Base-by-base conservation (phyloP, 2,797 vertebrate species). In the Zenarchopterus dispar region DNA sequence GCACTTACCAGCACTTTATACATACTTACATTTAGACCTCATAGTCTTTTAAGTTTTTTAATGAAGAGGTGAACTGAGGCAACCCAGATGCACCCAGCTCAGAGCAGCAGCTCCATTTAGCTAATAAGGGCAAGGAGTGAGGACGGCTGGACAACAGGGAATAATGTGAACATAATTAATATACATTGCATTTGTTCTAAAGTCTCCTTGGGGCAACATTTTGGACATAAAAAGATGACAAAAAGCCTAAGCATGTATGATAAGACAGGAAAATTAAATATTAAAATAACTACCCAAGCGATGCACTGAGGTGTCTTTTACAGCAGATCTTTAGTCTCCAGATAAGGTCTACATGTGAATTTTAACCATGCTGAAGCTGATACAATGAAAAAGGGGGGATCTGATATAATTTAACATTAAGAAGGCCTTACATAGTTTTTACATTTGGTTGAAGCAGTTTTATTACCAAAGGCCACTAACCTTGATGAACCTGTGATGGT, bases 61-160 rank as follows among this genome's bases (percentile, higher is more conserved):
- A 78, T 75, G 59, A 67, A 73, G 51, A 16, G 66, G 67, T 85
- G 70, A 84, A 77, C 73, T 49, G 70, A 80, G 56, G 59, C 77
- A 83, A 79, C 77, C 66, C 63, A 79, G 54, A 85, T 84, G 76
- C 61, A 70, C 54, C 56, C 49, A 59, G 65, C 80, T 84, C 68
- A 70, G 65, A 75, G 84, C 72, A 80, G 82, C 75, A 70, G 75
- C 74, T 88, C 72, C 70, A 82, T 84, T 87, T 87, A 58, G 81
- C 67, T 91, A 87, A 89, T 89, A 91, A 89, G 85, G 86, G 74
- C 85, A 91, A 85, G 81, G 67, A 62, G 75, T 75, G 78, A 88
- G 84, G 76, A 87, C 75, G 85, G 69, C 82, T 75, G 64, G 73
- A 71, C 76, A 81, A 89, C 68, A 61, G 80, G 66, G 71, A 87